phyloP scores from a whole-genome alignment of 2,888 invertebrate species.

The Scaptomyza parva region DNA sequence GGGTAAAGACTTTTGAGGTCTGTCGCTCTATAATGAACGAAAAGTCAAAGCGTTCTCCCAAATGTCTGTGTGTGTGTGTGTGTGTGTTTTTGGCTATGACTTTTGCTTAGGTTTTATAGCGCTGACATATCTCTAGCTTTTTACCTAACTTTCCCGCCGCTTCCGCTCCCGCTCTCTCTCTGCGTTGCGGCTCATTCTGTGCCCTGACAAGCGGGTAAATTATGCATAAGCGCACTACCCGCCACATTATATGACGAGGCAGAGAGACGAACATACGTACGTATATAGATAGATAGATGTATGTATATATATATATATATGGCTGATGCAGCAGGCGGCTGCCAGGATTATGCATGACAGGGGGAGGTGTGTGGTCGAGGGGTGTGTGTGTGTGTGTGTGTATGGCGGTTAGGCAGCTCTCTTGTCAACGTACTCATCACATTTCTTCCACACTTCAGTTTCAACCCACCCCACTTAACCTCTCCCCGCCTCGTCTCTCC shows the following conservation, averaged over 20 bases:
- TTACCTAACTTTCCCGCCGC: neutral
- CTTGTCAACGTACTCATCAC: conserved; percentile 78
- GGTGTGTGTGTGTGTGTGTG: conserved; percentile 4
- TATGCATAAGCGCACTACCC: conserved; percentile 79
- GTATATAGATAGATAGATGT: too few species aligned
- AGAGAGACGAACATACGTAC: too few species aligned
- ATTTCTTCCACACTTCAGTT: conserved; percentile 50
- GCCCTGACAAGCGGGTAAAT: conserved; percentile 73
- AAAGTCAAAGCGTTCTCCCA: conserved; percentile 27
- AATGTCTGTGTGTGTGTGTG: conserved; percentile 4
- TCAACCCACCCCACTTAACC: neutral
- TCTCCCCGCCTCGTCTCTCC: neutral
- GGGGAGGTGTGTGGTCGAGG: conserved; percentile 1
- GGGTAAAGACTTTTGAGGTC: conserved; percentile 27
- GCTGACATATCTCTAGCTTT: conserved; percentile 43
- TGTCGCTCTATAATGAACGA: conserved; percentile 10
- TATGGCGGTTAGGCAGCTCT: conserved; percentile 56
- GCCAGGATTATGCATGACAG: conserved; percentile 74
- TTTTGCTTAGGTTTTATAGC: conserved; percentile 49
- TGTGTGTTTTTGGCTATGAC: conserved; percentile 31
- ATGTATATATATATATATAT: conserved; percentile 27
- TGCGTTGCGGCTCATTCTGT: conserved; percentile 18
- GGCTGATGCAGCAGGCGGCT: conserved; percentile 74
- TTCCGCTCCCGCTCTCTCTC: neutral
- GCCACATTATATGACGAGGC: conserved; percentile 78